Percentiles rank a stretch among this genome's conserved stretches.
Conservation (phyloP, 2,113 vertebrate species). For the Egretta garzetta region DNA sequence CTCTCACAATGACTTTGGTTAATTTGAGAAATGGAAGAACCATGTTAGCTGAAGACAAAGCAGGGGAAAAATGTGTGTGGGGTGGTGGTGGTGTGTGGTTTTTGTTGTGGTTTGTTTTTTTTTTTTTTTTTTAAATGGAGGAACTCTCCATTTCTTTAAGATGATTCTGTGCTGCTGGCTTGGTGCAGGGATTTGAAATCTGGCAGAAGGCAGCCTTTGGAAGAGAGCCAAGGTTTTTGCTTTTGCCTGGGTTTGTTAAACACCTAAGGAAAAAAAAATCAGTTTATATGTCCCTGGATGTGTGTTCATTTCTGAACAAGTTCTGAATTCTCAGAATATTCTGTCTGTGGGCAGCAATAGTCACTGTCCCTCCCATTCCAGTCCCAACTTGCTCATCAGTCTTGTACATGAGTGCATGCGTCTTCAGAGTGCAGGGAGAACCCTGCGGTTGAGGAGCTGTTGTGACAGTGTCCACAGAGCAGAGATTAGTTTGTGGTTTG, state of each 20-base stretch:
- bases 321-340: background rate
- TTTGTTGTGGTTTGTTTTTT: too few relatives aligned
- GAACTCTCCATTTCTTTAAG: background rate
- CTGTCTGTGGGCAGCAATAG: background rate
- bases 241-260: background rate
- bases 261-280: background rate
- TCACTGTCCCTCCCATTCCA: background rate
- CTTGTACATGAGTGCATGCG: background rate
- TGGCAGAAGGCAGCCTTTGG: background rate
- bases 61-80: background rate
- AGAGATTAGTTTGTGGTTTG: background rate
- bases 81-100: too few relatives aligned
- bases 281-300: background rate
- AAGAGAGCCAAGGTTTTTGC: background rate
- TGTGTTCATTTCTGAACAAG: background rate
- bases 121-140: background rate
- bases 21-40: background rate
- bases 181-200: background rate
- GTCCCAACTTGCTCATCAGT: rapidly evolving
- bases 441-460: background rate
- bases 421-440: background rate
- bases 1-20: background rate
- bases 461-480: background rate
- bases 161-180: background rate
- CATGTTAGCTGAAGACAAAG: background rate